Evolutionary conservation across 2,888 invertebrate species (phyloP).

Genomic region (Cerceris rybyensis): DNA sequence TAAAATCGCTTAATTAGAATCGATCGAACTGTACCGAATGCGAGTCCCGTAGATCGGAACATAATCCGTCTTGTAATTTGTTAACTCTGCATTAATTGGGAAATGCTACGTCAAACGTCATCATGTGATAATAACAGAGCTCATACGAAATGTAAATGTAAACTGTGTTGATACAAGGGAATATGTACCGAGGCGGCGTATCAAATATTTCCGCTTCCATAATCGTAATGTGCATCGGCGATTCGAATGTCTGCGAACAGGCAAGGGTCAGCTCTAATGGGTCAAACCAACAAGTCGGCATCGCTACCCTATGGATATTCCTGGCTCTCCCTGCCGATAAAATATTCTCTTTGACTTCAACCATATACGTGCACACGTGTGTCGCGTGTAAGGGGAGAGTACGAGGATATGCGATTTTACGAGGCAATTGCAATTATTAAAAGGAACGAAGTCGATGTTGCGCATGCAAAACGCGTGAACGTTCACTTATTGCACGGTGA

Average conservation of each 20-base stretch:
- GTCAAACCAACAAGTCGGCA: conserved; percentile 32
- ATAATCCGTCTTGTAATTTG: no score
- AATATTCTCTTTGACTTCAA: conserved; percentile 71
- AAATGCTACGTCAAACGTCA: not conserved
- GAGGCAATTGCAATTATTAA: not conserved
- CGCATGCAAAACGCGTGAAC: not conserved
- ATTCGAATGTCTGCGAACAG: conserved; percentile 18
- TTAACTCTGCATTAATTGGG: not conserved
- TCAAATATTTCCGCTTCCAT: not conserved
- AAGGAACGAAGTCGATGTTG: not conserved
- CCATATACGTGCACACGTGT: conserved; percentile 1
- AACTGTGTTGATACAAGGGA: not conserved
- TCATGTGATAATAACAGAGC: not conserved
- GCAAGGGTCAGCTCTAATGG: conserved; percentile 31
- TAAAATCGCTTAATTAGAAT: no score
- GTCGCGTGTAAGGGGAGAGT: not conserved
- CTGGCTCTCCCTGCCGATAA: conserved; percentile 44
- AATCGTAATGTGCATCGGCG: not conserved
- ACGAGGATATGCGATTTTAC: not conserved
- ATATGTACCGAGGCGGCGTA: conserved; percentile 2
- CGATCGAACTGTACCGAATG: no score
- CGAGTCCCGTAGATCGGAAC: no score
- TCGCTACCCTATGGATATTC: conserved; percentile 23
- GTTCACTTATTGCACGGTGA: not conserved
- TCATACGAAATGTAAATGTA: conserved; percentile 1